phyloP scores from a whole-genome alignment of 2,888 invertebrate genomes.

The Phorcus lineatus region DNA sequence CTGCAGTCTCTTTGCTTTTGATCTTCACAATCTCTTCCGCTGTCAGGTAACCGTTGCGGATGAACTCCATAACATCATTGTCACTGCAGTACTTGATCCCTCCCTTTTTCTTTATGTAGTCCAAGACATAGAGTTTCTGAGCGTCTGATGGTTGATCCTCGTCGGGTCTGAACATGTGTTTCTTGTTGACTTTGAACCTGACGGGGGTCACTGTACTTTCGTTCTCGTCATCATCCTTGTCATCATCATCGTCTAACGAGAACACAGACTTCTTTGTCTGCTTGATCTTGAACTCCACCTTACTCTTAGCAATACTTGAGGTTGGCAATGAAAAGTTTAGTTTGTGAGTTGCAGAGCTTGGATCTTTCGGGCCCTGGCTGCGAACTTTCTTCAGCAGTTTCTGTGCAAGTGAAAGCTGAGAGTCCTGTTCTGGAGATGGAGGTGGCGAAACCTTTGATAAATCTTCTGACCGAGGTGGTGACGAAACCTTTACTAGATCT shows the following conservation, averaged over 20 bases:
- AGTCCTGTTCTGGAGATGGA: neutral
- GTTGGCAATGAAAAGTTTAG: conserved; percentile 28
- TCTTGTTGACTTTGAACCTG: conserved; percentile 44
- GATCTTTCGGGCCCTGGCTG: neutral
- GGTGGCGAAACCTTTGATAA: neutral
- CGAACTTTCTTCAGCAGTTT: conserved; percentile 17
- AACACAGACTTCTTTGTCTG: conserved; percentile 26
- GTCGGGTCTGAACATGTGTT: conserved; percentile 41
- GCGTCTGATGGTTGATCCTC: conserved; percentile 21
- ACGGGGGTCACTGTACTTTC: conserved; percentile 28
- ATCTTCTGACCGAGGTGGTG: neutral
- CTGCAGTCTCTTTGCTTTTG: conserved; percentile 12
- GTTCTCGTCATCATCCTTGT: neutral
- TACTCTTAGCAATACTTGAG: conserved; percentile 16
- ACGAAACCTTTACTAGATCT: neutral
- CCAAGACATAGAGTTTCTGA: neutral
- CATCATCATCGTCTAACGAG: conserved; percentile 7
- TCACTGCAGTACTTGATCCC: neutral
- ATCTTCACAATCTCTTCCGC: conserved; percentile 1
- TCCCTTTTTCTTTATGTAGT: neutral
- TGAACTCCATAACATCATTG: neutral
- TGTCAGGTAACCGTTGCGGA: neutral
- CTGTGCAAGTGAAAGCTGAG: conserved; percentile 30
- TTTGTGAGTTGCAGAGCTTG: neutral
- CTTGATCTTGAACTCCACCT: conserved; percentile 33